Percentiles rank a stretch among this genome's conserved stretches.
Conservation (phyloP, 2,797 vertebrate genomes). For the Vireo griseus region DNA sequence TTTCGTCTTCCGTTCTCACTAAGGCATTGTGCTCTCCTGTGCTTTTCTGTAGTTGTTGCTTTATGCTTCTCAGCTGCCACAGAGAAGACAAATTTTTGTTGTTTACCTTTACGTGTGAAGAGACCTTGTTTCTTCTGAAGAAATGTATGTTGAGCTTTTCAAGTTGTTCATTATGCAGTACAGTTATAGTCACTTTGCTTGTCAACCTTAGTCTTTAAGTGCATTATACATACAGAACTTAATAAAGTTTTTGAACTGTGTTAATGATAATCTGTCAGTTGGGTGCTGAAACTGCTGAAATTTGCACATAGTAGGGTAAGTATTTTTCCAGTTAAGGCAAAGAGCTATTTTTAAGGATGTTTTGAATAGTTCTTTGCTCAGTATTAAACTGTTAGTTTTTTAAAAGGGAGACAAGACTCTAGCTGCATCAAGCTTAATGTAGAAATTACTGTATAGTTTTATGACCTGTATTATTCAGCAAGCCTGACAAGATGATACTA, state of each 20-base stretch:
- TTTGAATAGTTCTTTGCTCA: not conserved
- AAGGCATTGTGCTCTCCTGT: not conserved
- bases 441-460: constrained; percentile 26
- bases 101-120: not conserved
- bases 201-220: not conserved
- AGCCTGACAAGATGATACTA: not conserved
- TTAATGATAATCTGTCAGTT: not conserved
- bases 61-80: not conserved
- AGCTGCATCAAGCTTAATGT: not conserved
- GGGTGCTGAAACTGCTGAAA: not conserved
- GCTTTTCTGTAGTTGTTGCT: not conserved
- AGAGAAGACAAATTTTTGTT: not conserved
- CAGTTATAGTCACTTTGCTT: not conserved
- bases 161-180: not conserved
- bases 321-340: not conserved
- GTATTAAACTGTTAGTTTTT: not conserved
- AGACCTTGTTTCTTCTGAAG: not conserved
- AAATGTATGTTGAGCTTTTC: not conserved
- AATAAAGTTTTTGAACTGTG: not conserved
- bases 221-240: not conserved
- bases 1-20: not conserved
- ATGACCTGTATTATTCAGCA: not conserved
- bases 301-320: not conserved
- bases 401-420: not conserved
- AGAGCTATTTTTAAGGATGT: not conserved